Evolutionary conservation across 2,888 invertebrate genomes (phyloP).

Genomic region (Zaprionus obscuricornis): DNA sequence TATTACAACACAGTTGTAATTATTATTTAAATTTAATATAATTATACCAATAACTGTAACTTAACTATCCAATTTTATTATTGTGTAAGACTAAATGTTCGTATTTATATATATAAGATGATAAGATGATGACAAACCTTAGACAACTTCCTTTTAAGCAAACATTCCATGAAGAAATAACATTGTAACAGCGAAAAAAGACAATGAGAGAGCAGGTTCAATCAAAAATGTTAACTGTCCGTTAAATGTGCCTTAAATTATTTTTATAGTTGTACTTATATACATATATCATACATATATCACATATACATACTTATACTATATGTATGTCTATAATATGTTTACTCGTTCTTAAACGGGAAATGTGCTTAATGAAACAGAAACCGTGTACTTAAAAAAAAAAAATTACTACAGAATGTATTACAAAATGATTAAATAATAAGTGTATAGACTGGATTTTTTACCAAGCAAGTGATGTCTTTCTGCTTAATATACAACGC

Average conservation of each 20-base stretch:
- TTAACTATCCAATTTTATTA: slow-evolving; percentile 34
- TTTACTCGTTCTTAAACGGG: slow-evolving; percentile 26
- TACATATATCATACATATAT: slow-evolving; percentile 23
- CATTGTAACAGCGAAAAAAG: too few species aligned
- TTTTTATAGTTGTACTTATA: slow-evolving; percentile 26
- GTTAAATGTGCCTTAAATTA: slow-evolving; percentile 74
- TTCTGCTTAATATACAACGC: slow-evolving; percentile 70
- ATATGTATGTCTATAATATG: slow-evolving; percentile 29
- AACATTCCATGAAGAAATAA: slow-evolving; percentile 60
- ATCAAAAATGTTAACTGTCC: slow-evolving; percentile 72
- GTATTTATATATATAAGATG: slow-evolving; percentile 57
- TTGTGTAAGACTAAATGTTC: slow-evolving; percentile 64
- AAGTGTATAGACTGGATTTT: slow-evolving; percentile 75
- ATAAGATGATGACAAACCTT: slow-evolving; percentile 59
- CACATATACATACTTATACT: slow-evolving; percentile 34
- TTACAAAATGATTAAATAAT: slow-evolving; percentile 51
- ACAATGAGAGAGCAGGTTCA: slow-evolving; percentile 75
- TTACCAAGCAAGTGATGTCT: slow-evolving; percentile 59
- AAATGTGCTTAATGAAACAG: slow-evolving; percentile 36
- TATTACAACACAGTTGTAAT: slow-evolving; percentile 92
- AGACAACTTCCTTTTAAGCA: slow-evolving; percentile 67
- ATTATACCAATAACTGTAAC: too few species aligned
- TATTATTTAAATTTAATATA: slow-evolving; percentile 53
- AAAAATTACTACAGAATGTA: slow-evolving; percentile 58
- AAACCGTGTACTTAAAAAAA: slow-evolving; percentile 40